Base-by-base conservation (phyloP, 2,113 vertebrate genomes). In the Caranx ignobilis region DNA sequence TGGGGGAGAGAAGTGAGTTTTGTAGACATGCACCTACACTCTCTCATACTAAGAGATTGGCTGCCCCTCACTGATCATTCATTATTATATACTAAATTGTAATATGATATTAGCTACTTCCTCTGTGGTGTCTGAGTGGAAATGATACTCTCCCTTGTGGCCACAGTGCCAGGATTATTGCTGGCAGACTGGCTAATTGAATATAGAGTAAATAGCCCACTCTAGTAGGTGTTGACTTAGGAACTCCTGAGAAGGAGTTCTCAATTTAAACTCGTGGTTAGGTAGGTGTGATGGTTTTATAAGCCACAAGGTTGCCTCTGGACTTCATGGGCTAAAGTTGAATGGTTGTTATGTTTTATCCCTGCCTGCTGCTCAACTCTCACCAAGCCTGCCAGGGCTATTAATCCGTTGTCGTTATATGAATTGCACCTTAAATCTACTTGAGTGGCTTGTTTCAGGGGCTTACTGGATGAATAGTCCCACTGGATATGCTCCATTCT, bases 41-140 rank as follows among this genome's bases (percentile, higher is more conserved):
- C 65, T 66, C 10, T 59, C 59, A 4, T 19, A 31, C 64, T 31
- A 31, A 75, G 35, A 45, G 69, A 77, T 4, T 32, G 50, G 39
- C 64, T 26, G 26, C 7, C 39, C 47, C n/a, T 45, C n/a, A 71
- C 48, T 48, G 48, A 66, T 87, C 34, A 68, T 81, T 85, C 57
- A 59, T 82, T 74, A 61, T 87, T 72, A 66, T 63, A 68, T 62
- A 71, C 43, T 86, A 72, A 84, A 52, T 55, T 85, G 80, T 81
- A 83, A 86, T 73, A n/a, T 71, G 85, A 88, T 86, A 86, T 82
- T 11, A 13, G 71, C 71, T 62, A 67, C 79, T 85, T 90, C 82
- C 86, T 75, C 71, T 82, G 64, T 78, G 84, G 62, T 85, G 79
- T 87, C 77, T 85, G 82, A 87, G 76, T 84, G 70, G 73, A 64